Conservation (phyloP, 2,888 invertebrate genomes). For the Epinotia ramella region DNA sequence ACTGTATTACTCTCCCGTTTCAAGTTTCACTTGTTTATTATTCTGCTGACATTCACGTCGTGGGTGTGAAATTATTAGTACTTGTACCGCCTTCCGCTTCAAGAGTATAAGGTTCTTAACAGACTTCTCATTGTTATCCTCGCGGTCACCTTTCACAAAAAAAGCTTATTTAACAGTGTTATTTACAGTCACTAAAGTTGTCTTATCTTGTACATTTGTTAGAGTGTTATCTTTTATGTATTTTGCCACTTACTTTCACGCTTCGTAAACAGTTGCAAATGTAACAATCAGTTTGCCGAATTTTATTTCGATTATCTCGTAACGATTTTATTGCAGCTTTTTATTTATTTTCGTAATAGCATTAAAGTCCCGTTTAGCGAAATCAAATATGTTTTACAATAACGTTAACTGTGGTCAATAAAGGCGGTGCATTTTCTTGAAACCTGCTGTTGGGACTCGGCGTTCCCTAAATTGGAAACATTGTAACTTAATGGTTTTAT, state of each 20-base stretch:
- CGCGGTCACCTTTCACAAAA: conserved; percentile 46
- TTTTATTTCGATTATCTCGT: conserved; percentile 36
- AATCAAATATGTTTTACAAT: conserved; percentile 3
- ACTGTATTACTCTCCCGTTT: conserved; percentile 28
- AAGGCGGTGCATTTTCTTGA: conserved; percentile 30
- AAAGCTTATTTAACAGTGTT: conserved; percentile 18
- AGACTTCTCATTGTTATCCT: conserved; percentile 45
- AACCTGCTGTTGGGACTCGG: conserved; percentile 23
- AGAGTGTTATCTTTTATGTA: conserved; percentile 42
- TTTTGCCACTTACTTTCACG: conserved; percentile 44
- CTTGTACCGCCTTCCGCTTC: conserved; percentile 44
- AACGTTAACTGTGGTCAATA: conserved; percentile 24
- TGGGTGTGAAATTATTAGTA: conserved; percentile 46
- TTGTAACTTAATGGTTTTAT: conserved; percentile 43
- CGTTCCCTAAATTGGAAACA: conserved; percentile 42
- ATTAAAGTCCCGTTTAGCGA: conserved; percentile 32
- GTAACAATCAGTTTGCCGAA: conserved; percentile 41
- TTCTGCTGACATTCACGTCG: conserved; percentile 38
- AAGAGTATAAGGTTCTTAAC: conserved; percentile 46
- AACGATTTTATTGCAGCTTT: conserved; percentile 28
- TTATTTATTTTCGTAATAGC: conserved; percentile 4
- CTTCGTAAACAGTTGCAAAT: conserved; percentile 43
- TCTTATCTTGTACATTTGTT: conserved; percentile 36
- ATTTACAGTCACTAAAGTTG: conserved; percentile 31
- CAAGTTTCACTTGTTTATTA: conserved; percentile 44